These are phyloP conservation scores for Xylota sylvarum DNA, from an alignment of 2,888 invertebrate genomes.

Conservation along the genomic window DNA sequence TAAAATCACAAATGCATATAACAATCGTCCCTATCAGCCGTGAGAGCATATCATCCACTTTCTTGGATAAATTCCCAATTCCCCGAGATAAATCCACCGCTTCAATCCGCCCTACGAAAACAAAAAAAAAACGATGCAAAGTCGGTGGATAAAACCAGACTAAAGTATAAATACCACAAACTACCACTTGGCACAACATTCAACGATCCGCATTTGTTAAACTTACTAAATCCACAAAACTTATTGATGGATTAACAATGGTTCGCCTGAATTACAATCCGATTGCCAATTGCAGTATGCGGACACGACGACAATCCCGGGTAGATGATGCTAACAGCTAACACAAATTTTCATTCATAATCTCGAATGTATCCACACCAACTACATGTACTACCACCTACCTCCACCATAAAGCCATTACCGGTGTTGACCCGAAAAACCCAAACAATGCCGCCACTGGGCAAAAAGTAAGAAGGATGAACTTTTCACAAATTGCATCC, in stretches of 20 bases:
- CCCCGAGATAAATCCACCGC: conserved; percentile 27
- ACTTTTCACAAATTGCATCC: conserved; percentile 72
- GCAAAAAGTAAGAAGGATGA: conserved; percentile 66
- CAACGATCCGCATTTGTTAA: conserved; percentile 54
- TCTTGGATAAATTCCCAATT: conserved; percentile 53
- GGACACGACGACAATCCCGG: conserved; percentile 30
- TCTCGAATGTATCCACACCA: conserved; percentile 52
- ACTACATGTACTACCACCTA: conserved; percentile 7
- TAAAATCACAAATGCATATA: conserved; percentile 14
- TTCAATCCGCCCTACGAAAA: neutral
- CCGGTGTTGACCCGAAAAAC: conserved; percentile 72
- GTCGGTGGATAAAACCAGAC: conserved; percentile 13
- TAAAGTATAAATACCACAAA: conserved; percentile 18
- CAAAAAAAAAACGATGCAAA: neutral
- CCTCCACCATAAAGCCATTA: conserved; percentile 43
- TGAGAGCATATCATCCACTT: conserved; percentile 3
- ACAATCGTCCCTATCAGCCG: neutral
- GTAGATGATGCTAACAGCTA: conserved; percentile 48
- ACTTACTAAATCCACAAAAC: conserved; percentile 68
- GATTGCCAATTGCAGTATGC: conserved; percentile 71
- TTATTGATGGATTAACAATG: conserved; percentile 75
- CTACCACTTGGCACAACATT: conserved; percentile 46
- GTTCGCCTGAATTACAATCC: conserved; percentile 56
- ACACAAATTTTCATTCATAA: conserved; percentile 73
- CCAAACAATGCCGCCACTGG: conserved; percentile 69